These are phyloP conservation scores for Parotia lawesii DNA, from an alignment of 2,113 vertebrate species.

Conservation along the genomic window DNA sequence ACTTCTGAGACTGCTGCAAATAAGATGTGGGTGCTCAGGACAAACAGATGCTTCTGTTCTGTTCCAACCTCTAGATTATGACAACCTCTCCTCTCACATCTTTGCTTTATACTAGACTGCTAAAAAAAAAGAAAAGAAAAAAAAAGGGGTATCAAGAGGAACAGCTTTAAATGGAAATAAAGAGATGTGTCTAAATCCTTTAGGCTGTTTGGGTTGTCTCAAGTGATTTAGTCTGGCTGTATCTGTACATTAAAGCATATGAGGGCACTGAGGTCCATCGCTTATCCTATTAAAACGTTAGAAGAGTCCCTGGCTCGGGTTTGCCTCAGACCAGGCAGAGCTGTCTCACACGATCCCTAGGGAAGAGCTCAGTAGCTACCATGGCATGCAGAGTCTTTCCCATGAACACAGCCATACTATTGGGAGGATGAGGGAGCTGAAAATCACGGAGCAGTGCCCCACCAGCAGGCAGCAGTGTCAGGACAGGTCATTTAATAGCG, in stretches of 20 bases:
- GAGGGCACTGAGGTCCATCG: conserved; percentile 25
- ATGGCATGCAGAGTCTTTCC: background rate
- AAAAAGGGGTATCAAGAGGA: background rate
- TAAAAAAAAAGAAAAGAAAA: background rate
- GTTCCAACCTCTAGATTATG: background rate
- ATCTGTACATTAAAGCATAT: conserved; percentile 3
- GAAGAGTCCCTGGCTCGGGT: background rate
- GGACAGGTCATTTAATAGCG: rapidly evolving
- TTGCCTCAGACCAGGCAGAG: background rate
- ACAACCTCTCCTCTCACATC: background rate
- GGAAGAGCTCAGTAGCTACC: background rate
- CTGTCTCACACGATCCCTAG: background rate
- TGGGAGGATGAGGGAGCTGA: background rate
- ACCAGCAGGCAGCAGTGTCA: background rate
- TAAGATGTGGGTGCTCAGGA: background rate
- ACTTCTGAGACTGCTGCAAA: background rate
- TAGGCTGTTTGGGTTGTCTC: conserved; percentile 45
- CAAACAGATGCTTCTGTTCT: background rate
- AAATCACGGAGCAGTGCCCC: background rate
- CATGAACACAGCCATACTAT: background rate
- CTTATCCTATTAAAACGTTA: conserved; percentile 47
- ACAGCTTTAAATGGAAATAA: conserved; percentile 56
- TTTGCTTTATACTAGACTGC: background rate
- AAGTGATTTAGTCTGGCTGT: conserved; percentile 18
- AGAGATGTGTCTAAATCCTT: conserved; percentile 46